Evolutionary conservation across 1,140 invertebrate species (phyloP).

Genomic region (Zophobas morio): DNA sequence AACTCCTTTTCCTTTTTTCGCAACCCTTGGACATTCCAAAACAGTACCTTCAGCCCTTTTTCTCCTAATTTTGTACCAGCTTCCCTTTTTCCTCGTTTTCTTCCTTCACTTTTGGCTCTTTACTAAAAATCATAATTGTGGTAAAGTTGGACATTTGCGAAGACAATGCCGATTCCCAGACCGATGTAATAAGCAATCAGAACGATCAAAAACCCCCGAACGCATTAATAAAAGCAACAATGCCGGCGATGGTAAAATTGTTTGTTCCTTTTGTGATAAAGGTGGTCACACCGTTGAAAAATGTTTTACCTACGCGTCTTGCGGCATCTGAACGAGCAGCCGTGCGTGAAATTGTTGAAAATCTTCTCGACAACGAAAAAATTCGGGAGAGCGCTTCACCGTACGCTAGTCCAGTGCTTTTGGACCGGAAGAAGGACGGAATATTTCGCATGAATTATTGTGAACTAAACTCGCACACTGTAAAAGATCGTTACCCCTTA

Average conservation of each 20-base stretch:
- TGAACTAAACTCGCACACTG: not conserved
- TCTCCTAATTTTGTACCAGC: too few species aligned
- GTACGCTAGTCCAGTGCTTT: not conserved
- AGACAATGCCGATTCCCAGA: not conserved
- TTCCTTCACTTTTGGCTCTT: too few species aligned
- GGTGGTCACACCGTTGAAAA: not conserved
- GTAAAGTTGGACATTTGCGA: not conserved
- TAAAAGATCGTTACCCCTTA: not conserved
- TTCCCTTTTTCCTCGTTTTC: too few species aligned
- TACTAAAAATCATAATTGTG: not conserved
- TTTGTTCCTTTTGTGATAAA: not conserved
- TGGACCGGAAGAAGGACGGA: not conserved
- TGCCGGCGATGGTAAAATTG: not conserved
- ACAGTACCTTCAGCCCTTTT: too few species aligned
- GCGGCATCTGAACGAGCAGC: not conserved
- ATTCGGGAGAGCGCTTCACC: not conserved
- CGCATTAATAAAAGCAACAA: not conserved
- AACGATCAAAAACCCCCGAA: not conserved
- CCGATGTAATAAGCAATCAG: not conserved
- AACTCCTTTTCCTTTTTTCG: too few species aligned
- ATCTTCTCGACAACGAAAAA: conserved; percentile 3
- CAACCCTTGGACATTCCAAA: too few species aligned
- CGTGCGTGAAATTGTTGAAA: not conserved
- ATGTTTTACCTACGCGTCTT: not conserved
- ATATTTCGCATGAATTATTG: not conserved